These are phyloP conservation scores for Clinocottus analis DNA, from an alignment of 2,113 vertebrate genomes.

Conservation along the genomic window DNA sequence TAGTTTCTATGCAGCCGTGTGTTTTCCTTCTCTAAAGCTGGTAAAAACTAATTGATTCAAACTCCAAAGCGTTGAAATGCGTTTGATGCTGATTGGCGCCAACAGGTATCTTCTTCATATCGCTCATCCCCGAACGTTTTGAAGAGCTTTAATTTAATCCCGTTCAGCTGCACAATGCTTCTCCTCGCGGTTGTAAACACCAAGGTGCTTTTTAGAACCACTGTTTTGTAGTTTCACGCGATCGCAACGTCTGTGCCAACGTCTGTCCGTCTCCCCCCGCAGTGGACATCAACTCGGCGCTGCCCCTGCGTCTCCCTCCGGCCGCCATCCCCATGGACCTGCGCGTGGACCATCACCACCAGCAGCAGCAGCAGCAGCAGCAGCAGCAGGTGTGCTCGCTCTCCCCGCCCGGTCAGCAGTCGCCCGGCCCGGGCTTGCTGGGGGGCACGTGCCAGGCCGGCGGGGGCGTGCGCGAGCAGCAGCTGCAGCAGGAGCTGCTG, in stretches of 20 bases:
- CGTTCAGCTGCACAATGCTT: not conserved
- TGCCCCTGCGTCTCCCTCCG: constrained; percentile 93
- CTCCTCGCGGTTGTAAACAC: constrained; percentile 11
- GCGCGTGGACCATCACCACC: constrained; percentile 87
- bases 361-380: constrained; percentile 76
- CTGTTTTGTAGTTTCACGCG: not conserved
- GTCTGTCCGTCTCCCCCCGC: not conserved
- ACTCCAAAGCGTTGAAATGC: not conserved
- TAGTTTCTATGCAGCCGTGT: not conserved
- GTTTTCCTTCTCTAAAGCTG: not conserved
- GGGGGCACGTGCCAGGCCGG: constrained; percentile 26
- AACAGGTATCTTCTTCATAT: not conserved
- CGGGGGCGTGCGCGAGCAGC: constrained; percentile 88
- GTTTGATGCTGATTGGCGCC: constrained; percentile 1
- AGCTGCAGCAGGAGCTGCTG: constrained; percentile 97
- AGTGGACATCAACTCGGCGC: constrained; percentile 94
- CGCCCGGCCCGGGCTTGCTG: constrained; percentile 19
- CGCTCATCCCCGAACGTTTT: constrained; percentile 14
- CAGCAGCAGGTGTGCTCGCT: constrained; percentile 88
- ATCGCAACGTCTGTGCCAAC: not conserved
- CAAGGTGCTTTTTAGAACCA: not conserved
- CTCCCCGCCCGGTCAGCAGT: constrained; percentile 75
- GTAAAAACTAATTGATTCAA: not conserved
- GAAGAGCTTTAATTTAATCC: constrained; percentile 37
- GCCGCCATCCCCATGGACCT: constrained; percentile 95